Conservation (phyloP, 2,113 vertebrate genomes). For the Brienomyrus brachyistius region DNA sequence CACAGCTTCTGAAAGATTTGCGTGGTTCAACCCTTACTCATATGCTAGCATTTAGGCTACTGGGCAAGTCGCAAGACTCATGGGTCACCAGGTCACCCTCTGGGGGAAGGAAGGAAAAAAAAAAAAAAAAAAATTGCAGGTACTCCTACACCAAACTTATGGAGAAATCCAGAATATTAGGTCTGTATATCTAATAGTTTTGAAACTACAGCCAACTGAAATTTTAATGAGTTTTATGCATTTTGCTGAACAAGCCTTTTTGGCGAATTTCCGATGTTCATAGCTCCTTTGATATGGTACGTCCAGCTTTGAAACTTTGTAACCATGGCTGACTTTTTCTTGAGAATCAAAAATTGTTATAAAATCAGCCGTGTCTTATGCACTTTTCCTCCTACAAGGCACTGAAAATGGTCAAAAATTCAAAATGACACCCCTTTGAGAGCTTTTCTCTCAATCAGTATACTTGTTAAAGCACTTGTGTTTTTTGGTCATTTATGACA, state of each 20-base stretch:
- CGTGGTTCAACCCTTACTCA: background rate
- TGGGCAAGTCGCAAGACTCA: background rate
- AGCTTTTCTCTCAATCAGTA: background rate
- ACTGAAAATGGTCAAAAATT: background rate
- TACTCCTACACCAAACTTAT: background rate
- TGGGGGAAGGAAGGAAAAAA: no score
- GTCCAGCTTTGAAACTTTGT: background rate
- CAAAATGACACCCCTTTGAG: background rate
- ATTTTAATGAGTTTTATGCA: background rate
- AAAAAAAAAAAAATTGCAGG: background rate
- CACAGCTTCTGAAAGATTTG: background rate
- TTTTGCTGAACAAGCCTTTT: background rate
- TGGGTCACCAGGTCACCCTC: background rate
- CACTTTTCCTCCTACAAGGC: background rate
- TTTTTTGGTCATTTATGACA: background rate
- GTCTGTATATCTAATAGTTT: background rate
- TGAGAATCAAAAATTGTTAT: no score
- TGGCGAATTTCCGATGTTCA: background rate
- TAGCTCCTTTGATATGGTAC: background rate
- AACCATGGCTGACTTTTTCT: background rate
- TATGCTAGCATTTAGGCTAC: background rate
- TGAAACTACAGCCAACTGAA: no score
- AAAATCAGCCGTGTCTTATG: background rate
- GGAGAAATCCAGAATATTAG: background rate
- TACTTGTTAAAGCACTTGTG: background rate